Base-by-base conservation (phyloP, 2,888 invertebrate genomes). In the Balanococcus diminutus region DNA sequence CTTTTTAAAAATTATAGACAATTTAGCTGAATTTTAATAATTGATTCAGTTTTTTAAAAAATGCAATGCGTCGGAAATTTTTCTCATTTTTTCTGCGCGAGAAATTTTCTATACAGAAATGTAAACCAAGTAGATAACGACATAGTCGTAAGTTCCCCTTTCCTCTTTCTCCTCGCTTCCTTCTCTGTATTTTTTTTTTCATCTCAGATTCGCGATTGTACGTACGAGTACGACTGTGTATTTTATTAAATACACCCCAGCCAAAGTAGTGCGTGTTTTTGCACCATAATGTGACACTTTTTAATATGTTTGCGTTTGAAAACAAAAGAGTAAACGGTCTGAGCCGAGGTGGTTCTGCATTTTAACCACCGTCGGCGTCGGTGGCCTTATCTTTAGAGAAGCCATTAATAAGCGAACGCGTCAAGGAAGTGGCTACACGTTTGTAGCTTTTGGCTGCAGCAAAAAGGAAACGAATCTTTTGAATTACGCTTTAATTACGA, bases 231-330 rank as follows among this genome's bases (percentile, higher is more conserved):
- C 28, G 61, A 28, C 61, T 22, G 61, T 67, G n/a, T n/a, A n/a
- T n/a, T n/a, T n/a, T n/a, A 67, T 67, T 67, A 67, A 67, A 67
- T 28, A 28, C 28, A 1, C 0, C 51, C 2, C 8, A 36, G 36
- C 8, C 51, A 4, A 19, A 14, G 28, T 67, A 67, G 28, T 25
- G 61, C 61, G 61, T 67, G 61, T 67, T 67, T 25, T 11, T 67
- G 61, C 61, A 67, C 9, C 61, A 67, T 67, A 67, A 67, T 67
- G 61, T 67, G 61, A 67, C 61, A 67, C 9, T 67, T 67, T 67
- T 67, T 67, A 67, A 67, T 67, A 67, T 11, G 61, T 67, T 67
- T 67, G 61, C 28, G 5, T 51, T 51, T 51, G 0, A 14, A 67
- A 67, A 56, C 56, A 56, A 28, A 67, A 67, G 61, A 28, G 1